Conservation (phyloP, 2,888 invertebrate genomes). For the Eumacrocentrus americanus region DNA sequence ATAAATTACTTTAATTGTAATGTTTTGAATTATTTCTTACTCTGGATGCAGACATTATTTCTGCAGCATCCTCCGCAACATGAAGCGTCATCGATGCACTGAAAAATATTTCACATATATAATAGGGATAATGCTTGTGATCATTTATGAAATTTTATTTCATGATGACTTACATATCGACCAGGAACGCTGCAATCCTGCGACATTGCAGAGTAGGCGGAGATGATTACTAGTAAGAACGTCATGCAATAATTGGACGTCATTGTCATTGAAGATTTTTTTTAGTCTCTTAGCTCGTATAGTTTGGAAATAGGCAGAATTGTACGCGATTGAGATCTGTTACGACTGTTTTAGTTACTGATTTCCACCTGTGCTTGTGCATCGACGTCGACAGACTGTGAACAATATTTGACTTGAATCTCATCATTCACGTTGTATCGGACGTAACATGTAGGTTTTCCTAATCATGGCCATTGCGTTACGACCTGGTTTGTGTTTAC, state of each 20-base stretch:
- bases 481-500: background rate
- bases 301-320: too few relatives aligned
- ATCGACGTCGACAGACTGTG: background rate
- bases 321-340: too few relatives aligned
- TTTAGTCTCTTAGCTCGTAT: too few relatives aligned
- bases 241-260: background rate
- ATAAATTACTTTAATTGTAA: background rate
- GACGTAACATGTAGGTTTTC: background rate
- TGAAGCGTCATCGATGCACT: conserved; percentile 64
- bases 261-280: too few relatives aligned
- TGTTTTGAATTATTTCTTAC: conserved; percentile 55
- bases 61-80: conserved; percentile 70
- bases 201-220: background rate
- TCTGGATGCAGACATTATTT: conserved; percentile 63
- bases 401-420: background rate
- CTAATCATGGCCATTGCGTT: background rate
- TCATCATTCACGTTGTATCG: background rate
- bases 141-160: too few relatives aligned
- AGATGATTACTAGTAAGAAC: background rate
- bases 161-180: conserved; percentile 38
- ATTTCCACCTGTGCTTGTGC: background rate
- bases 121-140: background rate
- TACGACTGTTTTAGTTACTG: too few relatives aligned
- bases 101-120: conserved; percentile 23
- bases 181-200: conserved; percentile 38